Percentiles rank a stretch among this genome's conserved stretches.
These are phyloP conservation scores for Subanguina moxae DNA, from an alignment of 1,140 invertebrate genomes.

Conservation along the genomic window DNA sequence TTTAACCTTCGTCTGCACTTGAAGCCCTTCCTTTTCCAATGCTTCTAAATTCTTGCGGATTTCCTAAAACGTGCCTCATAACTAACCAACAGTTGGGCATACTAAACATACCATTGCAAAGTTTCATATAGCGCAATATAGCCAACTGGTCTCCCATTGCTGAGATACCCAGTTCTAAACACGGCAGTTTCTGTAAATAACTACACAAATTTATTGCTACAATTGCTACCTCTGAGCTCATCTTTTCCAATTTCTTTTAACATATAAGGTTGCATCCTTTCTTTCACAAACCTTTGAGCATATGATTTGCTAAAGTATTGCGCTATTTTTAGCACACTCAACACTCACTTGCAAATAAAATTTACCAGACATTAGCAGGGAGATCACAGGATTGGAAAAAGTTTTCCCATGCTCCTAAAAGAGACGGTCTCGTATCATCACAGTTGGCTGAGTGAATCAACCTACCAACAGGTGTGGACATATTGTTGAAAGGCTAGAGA, in stretches of 20 bases:
- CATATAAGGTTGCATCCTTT: neutral
- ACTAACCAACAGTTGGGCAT: too few relatives aligned
- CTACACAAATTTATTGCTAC: neutral
- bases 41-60: neutral
- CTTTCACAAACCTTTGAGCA: slow-evolving; percentile 2
- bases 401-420: neutral
- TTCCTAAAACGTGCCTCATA: too few relatives aligned
- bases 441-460: too few relatives aligned
- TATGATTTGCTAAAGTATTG: neutral
- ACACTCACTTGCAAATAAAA: too few relatives aligned
- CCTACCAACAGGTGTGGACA: too few relatives aligned
- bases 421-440: neutral
- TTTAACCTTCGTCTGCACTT: too few relatives aligned
- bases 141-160: neutral
- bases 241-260: neutral
- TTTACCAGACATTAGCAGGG: neutral
- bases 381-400: neutral
- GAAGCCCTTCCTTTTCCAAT: too few relatives aligned
- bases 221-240: neutral
- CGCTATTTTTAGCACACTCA: too few relatives aligned
- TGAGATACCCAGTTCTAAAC: neutral
- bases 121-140: neutral
- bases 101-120: neutral
- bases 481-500: too few relatives aligned
- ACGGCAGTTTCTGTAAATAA: too few relatives aligned